Conservation (phyloP, 2,797 vertebrate species). For the Champsocephalus esox region DNA sequence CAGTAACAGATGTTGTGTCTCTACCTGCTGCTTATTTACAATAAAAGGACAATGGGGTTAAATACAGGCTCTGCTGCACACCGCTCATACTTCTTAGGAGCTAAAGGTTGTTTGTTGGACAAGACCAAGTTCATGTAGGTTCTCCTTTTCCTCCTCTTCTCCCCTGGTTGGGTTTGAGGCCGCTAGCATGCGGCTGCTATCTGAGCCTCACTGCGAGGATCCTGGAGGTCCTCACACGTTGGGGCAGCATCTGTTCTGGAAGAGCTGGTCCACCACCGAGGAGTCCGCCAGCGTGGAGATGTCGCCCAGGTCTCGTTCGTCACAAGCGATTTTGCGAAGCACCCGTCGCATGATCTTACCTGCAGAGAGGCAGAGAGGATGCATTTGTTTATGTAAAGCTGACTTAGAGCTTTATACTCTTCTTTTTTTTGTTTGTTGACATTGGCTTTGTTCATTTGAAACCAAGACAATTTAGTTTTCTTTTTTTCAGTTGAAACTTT, state of each 20-base stretch:
- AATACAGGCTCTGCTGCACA: conserved; percentile 16
- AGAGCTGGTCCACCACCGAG: conserved; percentile 90
- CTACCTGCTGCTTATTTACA: conserved; percentile 10
- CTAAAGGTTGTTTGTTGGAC: conserved; percentile 47
- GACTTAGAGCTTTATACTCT: too few relatives aligned
- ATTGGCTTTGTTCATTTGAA: too few relatives aligned
- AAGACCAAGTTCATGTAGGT: conserved; percentile 19
- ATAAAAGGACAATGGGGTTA: not conserved
- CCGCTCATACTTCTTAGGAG: conserved; percentile 17
- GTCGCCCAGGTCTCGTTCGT: conserved; percentile 93
- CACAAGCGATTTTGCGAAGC: conserved; percentile 92
- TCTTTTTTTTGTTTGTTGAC: too few relatives aligned
- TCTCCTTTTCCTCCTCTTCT: not conserved
- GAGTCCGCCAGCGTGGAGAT: conserved; percentile 93
- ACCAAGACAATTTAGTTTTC: too few relatives aligned
- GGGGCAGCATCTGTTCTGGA: conserved; percentile 86
- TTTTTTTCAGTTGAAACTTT: too few relatives aligned
- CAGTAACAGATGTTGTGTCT: not conserved
- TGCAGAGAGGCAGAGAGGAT: conserved; percentile 55
- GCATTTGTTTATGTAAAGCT: too few relatives aligned
- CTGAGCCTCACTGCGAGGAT: not conserved
- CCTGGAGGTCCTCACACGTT: conserved; percentile 60
- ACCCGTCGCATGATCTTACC: conserved; percentile 98
- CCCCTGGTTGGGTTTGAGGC: conserved; percentile 8
- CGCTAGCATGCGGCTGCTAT: conserved; percentile 6